These are phyloP conservation scores for Aplysina aerophoba DNA, from an alignment of 37 sponge, comb jelly and placozoan species.

Conservation along the genomic window DNA sequence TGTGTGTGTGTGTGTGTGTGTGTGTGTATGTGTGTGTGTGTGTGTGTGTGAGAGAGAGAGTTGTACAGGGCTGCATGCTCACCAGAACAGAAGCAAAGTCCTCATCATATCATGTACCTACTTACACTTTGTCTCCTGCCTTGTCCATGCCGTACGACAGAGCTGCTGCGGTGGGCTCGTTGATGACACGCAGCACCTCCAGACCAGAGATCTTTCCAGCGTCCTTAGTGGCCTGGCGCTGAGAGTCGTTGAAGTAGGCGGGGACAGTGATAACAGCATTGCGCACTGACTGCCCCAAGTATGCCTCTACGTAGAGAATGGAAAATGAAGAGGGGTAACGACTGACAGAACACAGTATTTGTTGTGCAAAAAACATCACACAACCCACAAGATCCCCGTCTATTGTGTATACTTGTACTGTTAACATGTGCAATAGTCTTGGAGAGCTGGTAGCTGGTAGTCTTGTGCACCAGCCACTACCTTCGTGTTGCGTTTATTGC, in stretches of 20 bases:
- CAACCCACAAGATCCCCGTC: too few relatives aligned
- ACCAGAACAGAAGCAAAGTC: neutral
- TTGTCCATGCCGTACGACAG: conserved; percentile 95
- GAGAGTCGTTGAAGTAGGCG: conserved; percentile 96
- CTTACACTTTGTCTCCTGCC: conserved; percentile 84
- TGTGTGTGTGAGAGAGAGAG: too few relatives aligned
- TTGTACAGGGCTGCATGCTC: too few relatives aligned
- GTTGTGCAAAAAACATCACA: too few relatives aligned
- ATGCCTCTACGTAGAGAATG: conserved; percentile 74
- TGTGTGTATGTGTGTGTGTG: too few relatives aligned
- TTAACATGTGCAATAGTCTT: too few relatives aligned
- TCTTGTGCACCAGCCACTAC: too few relatives aligned
- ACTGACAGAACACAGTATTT: too few relatives aligned
- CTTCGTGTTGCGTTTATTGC: too few relatives aligned
- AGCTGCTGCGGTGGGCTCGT: conserved; percentile 98
- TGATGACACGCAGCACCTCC: conserved; percentile 91
- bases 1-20: too few relatives aligned
- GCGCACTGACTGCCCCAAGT: conserved; percentile 64
- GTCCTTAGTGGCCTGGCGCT: conserved; percentile 95
- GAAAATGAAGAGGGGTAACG: neutral
- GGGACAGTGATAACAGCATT: conserved; percentile 90
- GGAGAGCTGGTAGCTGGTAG: too few relatives aligned
- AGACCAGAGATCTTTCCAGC: conserved; percentile 88
- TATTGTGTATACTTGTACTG: too few relatives aligned
- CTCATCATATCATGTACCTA: neutral